Base-by-base conservation (phyloP, 92 coral and sea anemone species). In the Virgularia gustaviana region DNA sequence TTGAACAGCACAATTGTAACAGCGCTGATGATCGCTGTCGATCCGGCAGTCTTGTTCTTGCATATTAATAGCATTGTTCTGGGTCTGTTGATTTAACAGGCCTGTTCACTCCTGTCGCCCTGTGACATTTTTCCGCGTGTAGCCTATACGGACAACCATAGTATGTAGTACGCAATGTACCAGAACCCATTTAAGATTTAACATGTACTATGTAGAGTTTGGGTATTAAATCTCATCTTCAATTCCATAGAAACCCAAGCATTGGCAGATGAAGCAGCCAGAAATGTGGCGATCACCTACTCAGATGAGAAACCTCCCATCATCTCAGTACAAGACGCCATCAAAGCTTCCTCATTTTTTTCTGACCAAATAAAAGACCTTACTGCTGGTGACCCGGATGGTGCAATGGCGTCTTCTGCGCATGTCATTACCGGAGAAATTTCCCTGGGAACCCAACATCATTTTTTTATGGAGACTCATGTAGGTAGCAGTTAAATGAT, bases 381-480 rank as follows among this genome's bases (percentile, higher is more conserved):
- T 24, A 73, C 43, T 9, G 82, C 79, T 23, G 97, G 97, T 6
- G 89, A 91, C 63, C 84, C 90, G 13, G 86, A 81, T 0, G 85
- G 97, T 74, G 95, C 90, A 38, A 83, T 91, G 77, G 71, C 85
- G 18, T 77, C 80, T 7, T 83, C 97, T 12, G 78, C 82, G 30
- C 83, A 86, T 27, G 80, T 86, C 62, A 81, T 91, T 2, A 53
- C 70, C 49, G 97, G 97, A 5, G 80, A 85, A 28, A 77, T 91
- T 52, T 68, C 79, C 27, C 73, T 85, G 58, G 97, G 85, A 71
- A 84, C 89, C 0, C 97, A 91, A 52, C 94, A 91, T 51, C 96
- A 91, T 75, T 63, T 88, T 68, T 87, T 88, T 65, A 81, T 91
- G 97, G 97, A 91, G 64, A 91, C 90, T 19, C 97, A 91, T 86